Percentiles rank a stretch among this genome's conserved stretches.
Evolutionary conservation across 2,888 invertebrate genomes (phyloP).

Genomic region (Eretmocerus hayati): DNA sequence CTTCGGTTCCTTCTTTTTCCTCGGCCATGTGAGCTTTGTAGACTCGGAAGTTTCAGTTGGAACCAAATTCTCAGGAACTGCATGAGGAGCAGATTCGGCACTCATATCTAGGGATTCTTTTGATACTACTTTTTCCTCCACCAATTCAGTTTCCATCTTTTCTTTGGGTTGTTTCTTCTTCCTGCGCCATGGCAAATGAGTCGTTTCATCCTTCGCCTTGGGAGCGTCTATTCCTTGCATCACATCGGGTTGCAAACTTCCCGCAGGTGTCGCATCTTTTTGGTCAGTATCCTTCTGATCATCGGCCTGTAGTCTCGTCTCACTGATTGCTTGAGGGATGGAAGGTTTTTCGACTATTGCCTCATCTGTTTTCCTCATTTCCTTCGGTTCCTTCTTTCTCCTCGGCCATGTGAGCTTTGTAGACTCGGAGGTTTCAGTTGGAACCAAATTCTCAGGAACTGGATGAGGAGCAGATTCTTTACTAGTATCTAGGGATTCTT

Average conservation of each 20-base stretch:
- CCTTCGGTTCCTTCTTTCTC: slow-evolving; percentile 30
- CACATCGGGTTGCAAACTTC: too few relatives aligned
- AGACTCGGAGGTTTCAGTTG: too few relatives aligned
- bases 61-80: too few relatives aligned
- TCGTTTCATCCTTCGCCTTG: slow-evolving; percentile 39
- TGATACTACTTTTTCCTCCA: neutral
- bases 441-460: too few relatives aligned
- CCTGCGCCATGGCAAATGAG: neutral
- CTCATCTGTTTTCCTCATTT: slow-evolving; percentile 33
- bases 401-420: slow-evolving; percentile 32
- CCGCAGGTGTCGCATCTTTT: neutral
- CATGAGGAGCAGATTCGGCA: too few relatives aligned
- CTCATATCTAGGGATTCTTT: slow-evolving; percentile 16
- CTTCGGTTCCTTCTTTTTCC: slow-evolving; percentile 30
- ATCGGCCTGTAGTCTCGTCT: slow-evolving; percentile 46
- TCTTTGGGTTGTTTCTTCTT: neutral
- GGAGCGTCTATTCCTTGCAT: slow-evolving; percentile 21
- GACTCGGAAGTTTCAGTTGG: too few relatives aligned
- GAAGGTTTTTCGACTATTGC: slow-evolving; percentile 19
- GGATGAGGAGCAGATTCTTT: too few relatives aligned
- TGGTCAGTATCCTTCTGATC: slow-evolving; percentile 13
- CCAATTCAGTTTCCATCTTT: neutral
- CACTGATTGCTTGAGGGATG: slow-evolving; percentile 26
- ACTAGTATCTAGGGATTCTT: slow-evolving; percentile 17
- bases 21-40: slow-evolving; percentile 33